Evolutionary conservation across 1,140 invertebrate species (phyloP).

Genomic region (Solenopsis invicta): DNA sequence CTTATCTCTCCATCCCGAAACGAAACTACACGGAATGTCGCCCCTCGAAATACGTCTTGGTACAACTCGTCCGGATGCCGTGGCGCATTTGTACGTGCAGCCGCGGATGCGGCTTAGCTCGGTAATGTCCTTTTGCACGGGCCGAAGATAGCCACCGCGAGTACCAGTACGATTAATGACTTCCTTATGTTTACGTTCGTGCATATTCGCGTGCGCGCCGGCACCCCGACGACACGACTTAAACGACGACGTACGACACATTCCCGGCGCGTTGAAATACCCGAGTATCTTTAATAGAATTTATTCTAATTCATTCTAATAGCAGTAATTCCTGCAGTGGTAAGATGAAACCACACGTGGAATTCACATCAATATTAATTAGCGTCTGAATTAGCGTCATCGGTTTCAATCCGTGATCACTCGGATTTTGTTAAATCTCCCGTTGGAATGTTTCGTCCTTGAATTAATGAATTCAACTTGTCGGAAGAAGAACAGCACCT

Average conservation of each 20-base stretch:
- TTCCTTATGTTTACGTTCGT: constrained; percentile 67
- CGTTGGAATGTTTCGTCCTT: neutral
- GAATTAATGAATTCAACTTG: neutral
- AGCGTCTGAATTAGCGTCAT: neutral
- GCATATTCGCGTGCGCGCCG: constrained; percentile 28
- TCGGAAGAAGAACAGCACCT: neutral
- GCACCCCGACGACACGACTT: neutral
- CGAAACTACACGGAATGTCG: constrained; percentile 44
- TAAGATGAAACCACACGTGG: neutral
- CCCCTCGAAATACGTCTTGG: constrained; percentile 35
- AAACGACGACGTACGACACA: constrained; percentile 9
- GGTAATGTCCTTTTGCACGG: constrained; percentile 59
- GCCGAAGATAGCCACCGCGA: constrained; percentile 66
- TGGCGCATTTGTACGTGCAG: neutral
- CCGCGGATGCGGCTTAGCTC: constrained; percentile 18
- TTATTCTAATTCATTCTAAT: neutral
- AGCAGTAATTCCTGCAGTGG: neutral
- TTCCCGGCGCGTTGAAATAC: neutral
- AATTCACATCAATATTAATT: neutral
- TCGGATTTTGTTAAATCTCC: neutral
- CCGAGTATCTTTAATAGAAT: neutral
- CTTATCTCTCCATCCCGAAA: constrained; percentile 37
- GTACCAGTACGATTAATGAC: constrained; percentile 67
- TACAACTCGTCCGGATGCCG: constrained; percentile 13
- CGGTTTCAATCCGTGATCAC: neutral